These are phyloP conservation scores for Nebria salina DNA, from an alignment of 2,888 invertebrate genomes.

Conservation along the genomic window DNA sequence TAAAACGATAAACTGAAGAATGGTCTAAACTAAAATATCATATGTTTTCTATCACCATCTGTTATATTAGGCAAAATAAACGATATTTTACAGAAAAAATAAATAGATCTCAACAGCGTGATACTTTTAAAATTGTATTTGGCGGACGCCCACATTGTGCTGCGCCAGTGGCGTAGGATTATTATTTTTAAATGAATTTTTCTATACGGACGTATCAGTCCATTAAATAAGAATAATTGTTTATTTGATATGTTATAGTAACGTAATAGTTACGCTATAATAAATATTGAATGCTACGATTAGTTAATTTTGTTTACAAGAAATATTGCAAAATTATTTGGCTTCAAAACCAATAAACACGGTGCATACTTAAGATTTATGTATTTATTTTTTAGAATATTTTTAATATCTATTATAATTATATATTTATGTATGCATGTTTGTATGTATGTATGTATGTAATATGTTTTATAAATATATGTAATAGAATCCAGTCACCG, in stretches of 20 bases:
- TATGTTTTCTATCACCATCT: background rate
- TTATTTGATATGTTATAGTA: background rate
- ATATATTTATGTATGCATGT: too few relatives aligned
- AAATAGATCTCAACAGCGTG: background rate
- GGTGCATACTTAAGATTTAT: background rate
- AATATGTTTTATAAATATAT: too few relatives aligned
- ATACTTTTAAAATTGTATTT: background rate
- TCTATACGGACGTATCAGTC: too few relatives aligned
- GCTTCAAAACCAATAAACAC: background rate
- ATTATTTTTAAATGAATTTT: background rate
- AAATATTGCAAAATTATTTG: background rate
- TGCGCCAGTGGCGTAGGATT: background rate
- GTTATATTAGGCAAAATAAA: background rate
- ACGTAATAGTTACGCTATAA: background rate
- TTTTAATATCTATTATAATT: too few relatives aligned
- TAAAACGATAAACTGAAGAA: background rate
- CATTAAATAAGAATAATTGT: background rate
- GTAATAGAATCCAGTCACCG: slow-evolving; percentile 73
- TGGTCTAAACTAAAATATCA: background rate
- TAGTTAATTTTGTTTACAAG: background rate
- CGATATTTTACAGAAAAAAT: background rate
- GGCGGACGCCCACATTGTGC: background rate
- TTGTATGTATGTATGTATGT: too few relatives aligned
- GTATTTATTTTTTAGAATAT: background rate
- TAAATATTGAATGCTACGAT: background rate